Evolutionary conservation across 1,140 invertebrate species (phyloP).

Genomic region (Hyles euphorbiae): DNA sequence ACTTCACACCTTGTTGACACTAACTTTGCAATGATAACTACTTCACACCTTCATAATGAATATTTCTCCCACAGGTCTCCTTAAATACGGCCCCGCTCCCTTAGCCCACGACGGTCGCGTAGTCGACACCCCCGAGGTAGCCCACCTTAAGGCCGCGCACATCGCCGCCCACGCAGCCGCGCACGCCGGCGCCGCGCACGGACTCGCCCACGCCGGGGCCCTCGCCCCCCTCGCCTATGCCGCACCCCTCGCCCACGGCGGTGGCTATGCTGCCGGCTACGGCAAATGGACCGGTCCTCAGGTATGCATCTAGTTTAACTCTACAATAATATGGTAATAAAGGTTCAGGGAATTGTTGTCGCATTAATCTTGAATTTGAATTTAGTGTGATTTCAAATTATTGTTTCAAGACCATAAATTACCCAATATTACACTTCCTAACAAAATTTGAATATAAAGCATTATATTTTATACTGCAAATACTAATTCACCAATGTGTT

Average conservation of each 20-base stretch:
- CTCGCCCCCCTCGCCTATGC: slow-evolving; percentile 30
- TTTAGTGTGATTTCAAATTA: too few species aligned
- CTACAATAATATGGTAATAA: neutral
- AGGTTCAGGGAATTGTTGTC: too few species aligned
- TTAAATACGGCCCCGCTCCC: slow-evolving; percentile 75
- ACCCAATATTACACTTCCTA: too few species aligned
- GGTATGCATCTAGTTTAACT: slow-evolving; percentile 13
- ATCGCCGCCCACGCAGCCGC: slow-evolving; percentile 71
- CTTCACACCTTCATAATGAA: too few species aligned
- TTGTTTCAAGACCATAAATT: too few species aligned
- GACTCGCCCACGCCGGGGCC: slow-evolving; percentile 46
- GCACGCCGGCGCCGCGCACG: slow-evolving; percentile 73
- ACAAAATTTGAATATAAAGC: too few species aligned
- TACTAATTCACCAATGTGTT: neutral
- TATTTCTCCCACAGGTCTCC: slow-evolving; percentile 40
- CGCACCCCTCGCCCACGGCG: slow-evolving; percentile 38
- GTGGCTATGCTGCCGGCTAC: slow-evolving; percentile 57
- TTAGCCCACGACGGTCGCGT: slow-evolving; percentile 74
- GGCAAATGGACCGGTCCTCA: slow-evolving; percentile 61
- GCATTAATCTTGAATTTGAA: too few species aligned
- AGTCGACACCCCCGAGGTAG: slow-evolving; percentile 78
- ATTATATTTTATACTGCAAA: too few species aligned
- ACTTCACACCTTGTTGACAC: too few species aligned
- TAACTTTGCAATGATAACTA: too few species aligned
- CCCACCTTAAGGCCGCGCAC: slow-evolving; percentile 73